Percentiles rank a stretch among this genome's conserved stretches.
Conservation (phyloP, 53 echinoderm and acorn worm species). For the Antedon mediterranea region DNA sequence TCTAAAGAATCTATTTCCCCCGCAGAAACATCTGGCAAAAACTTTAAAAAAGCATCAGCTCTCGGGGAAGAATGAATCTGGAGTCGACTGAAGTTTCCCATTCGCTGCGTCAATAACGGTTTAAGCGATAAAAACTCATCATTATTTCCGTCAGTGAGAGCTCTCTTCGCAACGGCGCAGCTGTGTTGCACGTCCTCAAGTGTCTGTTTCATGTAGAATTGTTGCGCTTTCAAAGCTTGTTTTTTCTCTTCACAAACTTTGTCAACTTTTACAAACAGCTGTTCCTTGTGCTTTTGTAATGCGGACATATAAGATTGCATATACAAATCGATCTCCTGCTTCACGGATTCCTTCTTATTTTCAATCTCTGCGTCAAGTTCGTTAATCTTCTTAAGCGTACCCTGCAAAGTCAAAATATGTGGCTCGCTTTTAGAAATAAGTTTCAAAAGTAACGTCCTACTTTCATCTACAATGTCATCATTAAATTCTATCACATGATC, state of each 20-base stretch:
- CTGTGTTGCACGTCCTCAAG: slow-evolving; percentile 71
- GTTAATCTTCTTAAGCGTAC: slow-evolving; percentile 41
- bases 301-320: slow-evolving; percentile 60
- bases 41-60: slow-evolving; percentile 44
- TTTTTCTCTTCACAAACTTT: slow-evolving; percentile 38
- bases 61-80: slow-evolving; percentile 62
- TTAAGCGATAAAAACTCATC: slow-evolving; percentile 72
- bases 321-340: slow-evolving; percentile 46
- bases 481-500: slow-evolving; percentile 78
- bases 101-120: slow-evolving; percentile 41
- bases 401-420: slow-evolving; percentile 59
- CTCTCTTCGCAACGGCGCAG: slow-evolving; percentile 33
- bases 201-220: slow-evolving; percentile 57
- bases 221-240: slow-evolving; percentile 56
- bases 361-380: slow-evolving; percentile 31
- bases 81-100: slow-evolving; percentile 48
- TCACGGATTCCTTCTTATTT: slow-evolving; percentile 30
- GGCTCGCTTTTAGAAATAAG: slow-evolving; percentile 67
- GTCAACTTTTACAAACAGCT: slow-evolving; percentile 33
- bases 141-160: slow-evolving; percentile 52
- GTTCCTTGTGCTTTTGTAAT: slow-evolving; percentile 52
- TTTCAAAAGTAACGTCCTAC: slow-evolving; percentile 50
- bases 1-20: slow-evolving; percentile 44
- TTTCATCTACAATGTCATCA: slow-evolving; percentile 66
- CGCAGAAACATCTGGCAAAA: slow-evolving; percentile 38